phyloP scores from a whole-genome alignment of 1,140 invertebrate genomes.

The Diabrotica undecimpunctata region DNA sequence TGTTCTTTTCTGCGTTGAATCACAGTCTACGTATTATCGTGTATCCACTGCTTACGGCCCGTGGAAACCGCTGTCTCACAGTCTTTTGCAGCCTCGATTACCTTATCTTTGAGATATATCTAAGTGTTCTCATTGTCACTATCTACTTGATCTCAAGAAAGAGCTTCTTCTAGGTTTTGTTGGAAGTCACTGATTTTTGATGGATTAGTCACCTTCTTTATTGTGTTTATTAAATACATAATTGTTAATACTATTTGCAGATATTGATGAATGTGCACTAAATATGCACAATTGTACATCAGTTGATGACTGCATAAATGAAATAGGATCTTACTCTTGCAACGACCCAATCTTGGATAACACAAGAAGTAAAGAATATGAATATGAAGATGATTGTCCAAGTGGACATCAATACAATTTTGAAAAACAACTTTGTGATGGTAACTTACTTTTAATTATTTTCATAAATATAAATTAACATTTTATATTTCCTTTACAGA shows the following conservation, averaged over 20 bases:
- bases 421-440: constrained; percentile 62
- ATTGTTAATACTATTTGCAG: constrained; percentile 22
- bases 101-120: too few species aligned
- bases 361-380: constrained; percentile 28
- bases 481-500: constrained; percentile 52
- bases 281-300: constrained; percentile 55
- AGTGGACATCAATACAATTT: constrained; percentile 61
- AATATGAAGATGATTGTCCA: constrained; percentile 54
- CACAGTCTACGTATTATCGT: too few species aligned
- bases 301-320: constrained; percentile 41
- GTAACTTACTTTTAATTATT: constrained; percentile 46
- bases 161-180: too few species aligned
- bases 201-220: too few species aligned
- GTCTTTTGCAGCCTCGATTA: too few species aligned
- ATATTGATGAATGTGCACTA: constrained; percentile 67
- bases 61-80: too few species aligned
- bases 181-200: too few species aligned
- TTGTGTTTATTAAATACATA: neutral
- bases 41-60: too few species aligned
- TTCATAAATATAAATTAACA: neutral
- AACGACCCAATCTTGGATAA: constrained; percentile 25
- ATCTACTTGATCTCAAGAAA: too few species aligned
- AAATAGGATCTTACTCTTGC: constrained; percentile 40
- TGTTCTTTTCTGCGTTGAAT: too few species aligned
- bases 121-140: too few species aligned